A percentile compares a stretch with the other conserved stretches of the same genome.
Evolutionary conservation across 2,888 invertebrate genomes (phyloP).

Genomic region (Drosophila leonis): DNA sequence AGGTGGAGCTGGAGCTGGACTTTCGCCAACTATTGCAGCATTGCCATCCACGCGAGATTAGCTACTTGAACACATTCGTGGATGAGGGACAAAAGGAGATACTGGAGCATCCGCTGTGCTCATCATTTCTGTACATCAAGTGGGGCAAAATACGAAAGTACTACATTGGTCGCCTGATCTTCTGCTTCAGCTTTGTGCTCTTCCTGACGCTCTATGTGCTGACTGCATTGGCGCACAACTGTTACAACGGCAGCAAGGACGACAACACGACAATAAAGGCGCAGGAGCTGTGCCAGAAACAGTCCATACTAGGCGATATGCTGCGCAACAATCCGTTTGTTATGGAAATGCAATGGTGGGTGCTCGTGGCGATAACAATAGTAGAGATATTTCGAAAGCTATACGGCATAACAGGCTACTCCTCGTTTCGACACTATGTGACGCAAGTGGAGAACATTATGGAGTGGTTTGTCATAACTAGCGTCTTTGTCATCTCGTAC

Average conservation of each 20-base stretch:
- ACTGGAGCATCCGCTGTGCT: conserved; percentile 93
- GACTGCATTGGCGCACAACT: conserved; percentile 93
- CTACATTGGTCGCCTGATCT: conserved; percentile 91
- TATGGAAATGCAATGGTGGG: conserved; percentile 94
- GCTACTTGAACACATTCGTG: conserved; percentile 94
- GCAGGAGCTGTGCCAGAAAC: conserved; percentile 91
- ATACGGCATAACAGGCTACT: conserved; percentile 93
- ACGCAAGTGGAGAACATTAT: conserved; percentile 94
- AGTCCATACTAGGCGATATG: conserved; percentile 91
- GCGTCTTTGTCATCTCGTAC: conserved; percentile 93
- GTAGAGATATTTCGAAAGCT: conserved; percentile 93
- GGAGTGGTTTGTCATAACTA: conserved; percentile 94
- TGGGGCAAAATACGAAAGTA: conserved; percentile 96
- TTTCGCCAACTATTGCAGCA: conserved; percentile 93
- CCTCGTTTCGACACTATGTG: conserved; percentile 92
- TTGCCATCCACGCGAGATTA: conserved; percentile 93
- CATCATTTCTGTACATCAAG: conserved; percentile 94
- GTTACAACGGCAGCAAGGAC: conserved; percentile 92
- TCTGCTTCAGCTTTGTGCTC: conserved; percentile 92
- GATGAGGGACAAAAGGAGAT: conserved; percentile 96
- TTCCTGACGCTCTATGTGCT: conserved; percentile 93
- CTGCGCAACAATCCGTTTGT: conserved; percentile 91
- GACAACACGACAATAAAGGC: conserved; percentile 90
- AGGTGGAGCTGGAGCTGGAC: conserved; percentile 93
- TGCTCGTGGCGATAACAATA: conserved; percentile 91